Conservation (phyloP, 37 sponge, comb jelly and placozoan species). For the Diacarnus erythraeanus region DNA sequence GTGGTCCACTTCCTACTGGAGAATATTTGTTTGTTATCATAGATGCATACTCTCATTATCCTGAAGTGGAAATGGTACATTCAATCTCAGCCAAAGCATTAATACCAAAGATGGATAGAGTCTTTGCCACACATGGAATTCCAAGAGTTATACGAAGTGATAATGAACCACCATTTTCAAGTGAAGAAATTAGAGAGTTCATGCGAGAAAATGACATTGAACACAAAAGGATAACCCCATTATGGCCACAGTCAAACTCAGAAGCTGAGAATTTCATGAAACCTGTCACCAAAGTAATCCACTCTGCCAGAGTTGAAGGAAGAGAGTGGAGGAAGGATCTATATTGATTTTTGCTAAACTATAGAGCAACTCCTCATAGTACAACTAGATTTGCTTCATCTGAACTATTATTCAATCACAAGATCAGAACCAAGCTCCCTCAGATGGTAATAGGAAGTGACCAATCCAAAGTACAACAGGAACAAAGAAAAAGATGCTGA, state of each 20-base stretch:
- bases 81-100: constrained; percentile 38
- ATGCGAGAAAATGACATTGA: constrained; percentile 25
- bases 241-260: constrained; percentile 28
- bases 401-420: too few species aligned
- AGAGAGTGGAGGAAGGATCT: not conserved
- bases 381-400: not conserved
- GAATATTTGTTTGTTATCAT: constrained; percentile 40
- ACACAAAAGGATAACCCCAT: constrained; percentile 21
- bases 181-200: constrained; percentile 10
- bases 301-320: not conserved
- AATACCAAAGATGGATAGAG: too few species aligned
- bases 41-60: constrained; percentile 37
- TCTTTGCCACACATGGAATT: too few species aligned
- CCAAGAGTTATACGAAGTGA: constrained; percentile 12
- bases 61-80: constrained; percentile 38
- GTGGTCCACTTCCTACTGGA: constrained; percentile 44
- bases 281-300: not conserved
- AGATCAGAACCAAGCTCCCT: too few species aligned
- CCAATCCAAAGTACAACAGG: too few species aligned
- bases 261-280: constrained; percentile 1
- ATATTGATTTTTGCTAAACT: not conserved
- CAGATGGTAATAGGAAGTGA: too few species aligned
- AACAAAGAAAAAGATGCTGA: too few species aligned
- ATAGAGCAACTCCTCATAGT: not conserved
- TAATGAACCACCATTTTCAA: constrained; percentile 37